phyloP scores from a whole-genome alignment of 2,113 vertebrate species.

The Cervus canadensis region DNA sequence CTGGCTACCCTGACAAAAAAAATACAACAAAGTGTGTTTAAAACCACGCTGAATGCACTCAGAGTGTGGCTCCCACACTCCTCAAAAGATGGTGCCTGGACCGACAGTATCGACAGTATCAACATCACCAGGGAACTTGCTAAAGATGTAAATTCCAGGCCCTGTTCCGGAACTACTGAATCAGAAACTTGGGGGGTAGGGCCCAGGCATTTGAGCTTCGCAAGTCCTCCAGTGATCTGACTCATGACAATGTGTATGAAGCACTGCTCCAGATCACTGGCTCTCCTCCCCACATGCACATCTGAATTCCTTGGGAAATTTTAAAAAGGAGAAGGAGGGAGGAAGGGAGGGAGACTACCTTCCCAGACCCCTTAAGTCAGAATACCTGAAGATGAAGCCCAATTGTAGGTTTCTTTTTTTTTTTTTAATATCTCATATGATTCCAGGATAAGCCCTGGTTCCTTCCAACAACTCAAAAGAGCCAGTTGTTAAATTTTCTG shows the following conservation, averaged over 20 bases:
- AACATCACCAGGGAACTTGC: neutral
- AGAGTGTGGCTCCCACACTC: neutral
- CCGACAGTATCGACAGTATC: neutral
- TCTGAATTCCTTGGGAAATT: neutral
- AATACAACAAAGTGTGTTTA: neutral
- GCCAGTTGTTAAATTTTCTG: neutral
- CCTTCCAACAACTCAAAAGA: neutral
- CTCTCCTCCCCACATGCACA: neutral
- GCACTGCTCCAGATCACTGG: neutral
- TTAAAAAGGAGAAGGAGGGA: neutral
- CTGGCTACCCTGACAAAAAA: neutral
- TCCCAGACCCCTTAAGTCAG: neutral
- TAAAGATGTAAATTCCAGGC: neutral
- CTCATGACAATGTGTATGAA: neutral
- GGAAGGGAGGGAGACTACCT: neutral
- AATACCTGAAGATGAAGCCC: neutral
- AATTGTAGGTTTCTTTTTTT: neutral
- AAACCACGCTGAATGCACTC: neutral
- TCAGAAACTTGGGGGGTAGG: neutral
- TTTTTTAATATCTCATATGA: neutral
- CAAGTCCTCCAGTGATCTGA: neutral
- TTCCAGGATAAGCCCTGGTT: neutral
- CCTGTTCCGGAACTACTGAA: neutral
- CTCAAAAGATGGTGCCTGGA: neutral
- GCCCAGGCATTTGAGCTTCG: no score